Evolutionary conservation across 2,113 vertebrate genomes (phyloP).

Genomic region (Calidris pugnax): DNA sequence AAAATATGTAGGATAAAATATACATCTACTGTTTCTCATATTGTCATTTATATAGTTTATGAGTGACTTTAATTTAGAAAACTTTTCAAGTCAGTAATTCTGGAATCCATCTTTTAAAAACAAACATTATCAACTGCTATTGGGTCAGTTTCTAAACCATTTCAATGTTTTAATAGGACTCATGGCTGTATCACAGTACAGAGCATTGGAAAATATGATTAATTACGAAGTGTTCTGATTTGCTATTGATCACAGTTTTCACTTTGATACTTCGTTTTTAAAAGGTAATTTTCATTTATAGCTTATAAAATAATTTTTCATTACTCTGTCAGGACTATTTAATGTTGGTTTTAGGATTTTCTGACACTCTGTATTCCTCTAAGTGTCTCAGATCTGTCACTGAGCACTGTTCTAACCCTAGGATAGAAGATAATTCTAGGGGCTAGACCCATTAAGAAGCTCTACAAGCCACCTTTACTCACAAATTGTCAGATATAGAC

Average conservation of each 20-base stretch:
- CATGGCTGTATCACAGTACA: background rate
- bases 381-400: background rate
- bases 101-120: background rate
- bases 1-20: background rate
- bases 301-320: background rate
- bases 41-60: background rate
- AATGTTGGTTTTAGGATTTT: background rate
- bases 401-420: background rate
- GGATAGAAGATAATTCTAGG: background rate
- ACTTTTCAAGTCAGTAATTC: background rate
- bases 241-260: background rate
- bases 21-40: background rate
- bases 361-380: background rate
- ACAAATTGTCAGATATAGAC: background rate
- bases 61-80: background rate
- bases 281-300: background rate
- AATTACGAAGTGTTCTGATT: background rate
- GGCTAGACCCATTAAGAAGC: background rate
- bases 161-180: background rate
- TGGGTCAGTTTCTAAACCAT: background rate
- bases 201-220: background rate
- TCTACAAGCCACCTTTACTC: background rate
- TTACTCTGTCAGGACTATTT: background rate
- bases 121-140: background rate
- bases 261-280: background rate